phyloP scores from a whole-genome alignment of 2,797 vertebrate genomes.

The Bovichtus diacanthus region DNA sequence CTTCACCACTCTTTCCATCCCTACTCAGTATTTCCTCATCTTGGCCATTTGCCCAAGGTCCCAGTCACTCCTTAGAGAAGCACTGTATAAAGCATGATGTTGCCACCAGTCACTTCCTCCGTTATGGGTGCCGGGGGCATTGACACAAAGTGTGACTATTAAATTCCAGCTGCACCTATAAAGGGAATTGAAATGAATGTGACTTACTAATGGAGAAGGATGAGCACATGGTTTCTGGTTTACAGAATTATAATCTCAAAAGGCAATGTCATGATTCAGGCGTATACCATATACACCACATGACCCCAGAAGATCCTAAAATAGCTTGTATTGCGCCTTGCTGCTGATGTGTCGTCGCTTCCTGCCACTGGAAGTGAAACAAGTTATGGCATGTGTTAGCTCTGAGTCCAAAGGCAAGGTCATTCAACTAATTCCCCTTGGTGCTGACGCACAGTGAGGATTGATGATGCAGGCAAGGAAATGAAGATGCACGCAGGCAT shows the following conservation, averaged over 20 bases:
- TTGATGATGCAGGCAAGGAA: slow-evolving; percentile 42
- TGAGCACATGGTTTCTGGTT: slow-evolving; percentile 30
- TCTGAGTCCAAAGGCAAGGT: slow-evolving; percentile 70
- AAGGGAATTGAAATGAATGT: slow-evolving; percentile 37
- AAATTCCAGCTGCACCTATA: slow-evolving; percentile 52
- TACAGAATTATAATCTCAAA: slow-evolving; percentile 43
- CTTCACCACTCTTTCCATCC: slow-evolving; percentile 40
- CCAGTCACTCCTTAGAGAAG: slow-evolving; percentile 34
- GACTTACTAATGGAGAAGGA: slow-evolving; percentile 11
- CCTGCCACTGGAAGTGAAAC: slow-evolving; percentile 64
- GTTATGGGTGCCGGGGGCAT: slow-evolving; percentile 1
- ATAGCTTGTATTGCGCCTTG: slow-evolving; percentile 57
- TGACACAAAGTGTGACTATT: slow-evolving; percentile 36
- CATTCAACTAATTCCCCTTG: slow-evolving; percentile 48
- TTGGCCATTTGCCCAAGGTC: slow-evolving; percentile 52
- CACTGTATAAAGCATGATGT: slow-evolving; percentile 14
- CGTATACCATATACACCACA: background rate
- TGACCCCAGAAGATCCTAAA: slow-evolving; percentile 53
- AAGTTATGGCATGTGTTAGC: slow-evolving; percentile 67
- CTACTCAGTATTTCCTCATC: slow-evolving; percentile 33
- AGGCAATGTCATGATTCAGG: slow-evolving; percentile 49
- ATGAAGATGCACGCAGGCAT: slow-evolving; percentile 37
- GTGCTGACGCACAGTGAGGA: slow-evolving; percentile 59
- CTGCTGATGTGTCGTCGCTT: slow-evolving; percentile 57
- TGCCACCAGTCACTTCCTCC: slow-evolving; percentile 52